Percentiles rank a stretch among this genome's conserved stretches.
Evolutionary conservation across 2,113 vertebrate genomes (phyloP).

Genomic region (Gallinago media): DNA sequence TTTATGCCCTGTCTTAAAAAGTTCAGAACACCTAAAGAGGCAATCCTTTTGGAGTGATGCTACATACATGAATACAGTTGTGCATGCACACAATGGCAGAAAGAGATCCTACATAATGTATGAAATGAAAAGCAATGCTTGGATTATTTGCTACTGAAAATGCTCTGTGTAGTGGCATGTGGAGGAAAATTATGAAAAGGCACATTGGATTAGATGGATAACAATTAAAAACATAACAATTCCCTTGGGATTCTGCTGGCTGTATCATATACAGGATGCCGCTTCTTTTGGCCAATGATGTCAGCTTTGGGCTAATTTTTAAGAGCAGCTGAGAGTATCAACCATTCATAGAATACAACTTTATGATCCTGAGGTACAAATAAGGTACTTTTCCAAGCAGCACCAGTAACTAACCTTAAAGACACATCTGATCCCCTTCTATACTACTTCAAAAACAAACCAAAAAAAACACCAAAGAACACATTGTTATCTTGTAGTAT

Average conservation of each 20-base stretch:
- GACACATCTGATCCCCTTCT: accelerated
- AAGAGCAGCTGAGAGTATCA: neutral
- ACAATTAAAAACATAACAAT: neutral
- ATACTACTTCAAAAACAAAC: neutral
- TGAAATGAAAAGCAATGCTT: neutral
- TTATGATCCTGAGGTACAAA: neutral
- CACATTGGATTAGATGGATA: neutral
- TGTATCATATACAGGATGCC: neutral
- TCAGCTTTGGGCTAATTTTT: neutral
- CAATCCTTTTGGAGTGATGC: neutral
- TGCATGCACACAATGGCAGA: neutral
- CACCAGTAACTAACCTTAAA: neutral
- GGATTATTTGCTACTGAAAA: neutral
- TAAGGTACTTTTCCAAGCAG: neutral
- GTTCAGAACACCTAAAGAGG: neutral
- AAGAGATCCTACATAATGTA: neutral
- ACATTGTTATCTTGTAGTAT: neutral
- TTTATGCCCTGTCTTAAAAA: neutral
- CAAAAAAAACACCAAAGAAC: neutral
- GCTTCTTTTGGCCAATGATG: neutral
- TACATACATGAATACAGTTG: neutral
- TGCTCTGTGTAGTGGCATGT: neutral
- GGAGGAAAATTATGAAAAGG: neutral
- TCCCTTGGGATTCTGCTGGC: neutral
- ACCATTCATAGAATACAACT: neutral